These are phyloP conservation scores for Limnephilus lunatus DNA, from an alignment of 2,888 invertebrate species.

Conservation along the genomic window DNA sequence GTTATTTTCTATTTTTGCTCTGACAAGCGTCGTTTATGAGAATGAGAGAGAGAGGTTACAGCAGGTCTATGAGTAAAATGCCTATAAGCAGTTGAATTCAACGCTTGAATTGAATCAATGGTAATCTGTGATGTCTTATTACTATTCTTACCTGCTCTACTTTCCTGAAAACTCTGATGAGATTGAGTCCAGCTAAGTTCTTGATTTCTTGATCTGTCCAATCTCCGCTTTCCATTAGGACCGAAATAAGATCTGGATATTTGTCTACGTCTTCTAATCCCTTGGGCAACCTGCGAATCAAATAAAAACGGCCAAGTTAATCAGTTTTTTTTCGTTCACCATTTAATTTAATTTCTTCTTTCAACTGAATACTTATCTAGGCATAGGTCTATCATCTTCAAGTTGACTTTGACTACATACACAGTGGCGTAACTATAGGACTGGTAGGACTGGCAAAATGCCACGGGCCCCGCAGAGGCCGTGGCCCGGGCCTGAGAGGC, in stretches of 20 bases:
- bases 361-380: not conserved
- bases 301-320: not conserved
- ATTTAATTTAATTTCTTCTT: not conserved
- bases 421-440: too few species aligned
- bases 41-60: too few species aligned
- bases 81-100: not conserved
- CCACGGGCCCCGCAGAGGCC: too few species aligned
- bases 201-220: conserved; percentile 28
- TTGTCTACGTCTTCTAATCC: conserved; percentile 28
- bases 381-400: too few species aligned
- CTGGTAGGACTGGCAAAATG: too few species aligned
- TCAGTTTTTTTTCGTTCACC: not conserved
- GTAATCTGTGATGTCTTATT: conserved; percentile 71
- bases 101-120: not conserved
- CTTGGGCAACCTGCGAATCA: not conserved
- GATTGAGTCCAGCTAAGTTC: conserved; percentile 15
- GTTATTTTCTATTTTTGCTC: too few species aligned
- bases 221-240: conserved; percentile 3
- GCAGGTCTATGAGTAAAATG: not conserved
- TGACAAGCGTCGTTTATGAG: too few species aligned
- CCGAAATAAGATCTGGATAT: conserved; percentile 24
- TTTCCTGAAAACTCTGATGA: conserved; percentile 22
- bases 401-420: too few species aligned
- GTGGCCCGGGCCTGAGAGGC: too few species aligned
- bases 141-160: conserved; percentile 77